Base-by-base conservation (phyloP, 2,113 vertebrate genomes). In the Cnemophilus loriae region DNA sequence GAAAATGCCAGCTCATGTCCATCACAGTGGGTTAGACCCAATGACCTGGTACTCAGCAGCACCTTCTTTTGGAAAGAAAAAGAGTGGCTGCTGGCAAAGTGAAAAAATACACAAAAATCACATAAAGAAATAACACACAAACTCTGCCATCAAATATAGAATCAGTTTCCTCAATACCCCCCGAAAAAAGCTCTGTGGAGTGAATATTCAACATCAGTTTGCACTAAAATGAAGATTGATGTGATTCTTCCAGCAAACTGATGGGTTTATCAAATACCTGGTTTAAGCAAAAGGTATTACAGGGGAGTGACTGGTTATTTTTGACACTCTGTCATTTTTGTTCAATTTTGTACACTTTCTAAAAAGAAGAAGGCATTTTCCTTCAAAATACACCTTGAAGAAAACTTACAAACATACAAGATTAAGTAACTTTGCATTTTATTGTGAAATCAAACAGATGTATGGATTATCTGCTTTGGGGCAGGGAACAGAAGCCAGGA, bases 81-180 rank as follows among this genome's bases (percentile, higher is more conserved):
- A 12, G 7, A 26, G 3, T 37, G 16, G 37, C 9, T 53, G 12
- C 11, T 37, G 49, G 5, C 26, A 47, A 71, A 69, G 30, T 53
- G 33, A 26, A 52, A 68, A 79, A 85, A 41, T 8, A 24, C 1
- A 27, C 2, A 44, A 50, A 70, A 93, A 19, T 4, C 10, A 18
- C 16, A 1, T 13, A 16, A 82, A 57, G 19, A 74, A 74, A 33
- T 11, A 18, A 16, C 15, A 21, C 14, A 19, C 4, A 44, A 79
- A 14, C 4, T 37, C 32, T 27, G 0, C 9, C 35, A 14, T 12
- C 1, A 4, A 5, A 42, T 71, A 28, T 1, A 63, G 50, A 26
- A 60, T 28, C 6, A 0, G 10, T 26, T 92, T 55, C 39, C 16
- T 59, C 9, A 13, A 27, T 41, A 6, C 2, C 20, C 8, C 3